Conservation (phyloP, 2,113 vertebrate genomes). For the Hyaena hyaena region DNA sequence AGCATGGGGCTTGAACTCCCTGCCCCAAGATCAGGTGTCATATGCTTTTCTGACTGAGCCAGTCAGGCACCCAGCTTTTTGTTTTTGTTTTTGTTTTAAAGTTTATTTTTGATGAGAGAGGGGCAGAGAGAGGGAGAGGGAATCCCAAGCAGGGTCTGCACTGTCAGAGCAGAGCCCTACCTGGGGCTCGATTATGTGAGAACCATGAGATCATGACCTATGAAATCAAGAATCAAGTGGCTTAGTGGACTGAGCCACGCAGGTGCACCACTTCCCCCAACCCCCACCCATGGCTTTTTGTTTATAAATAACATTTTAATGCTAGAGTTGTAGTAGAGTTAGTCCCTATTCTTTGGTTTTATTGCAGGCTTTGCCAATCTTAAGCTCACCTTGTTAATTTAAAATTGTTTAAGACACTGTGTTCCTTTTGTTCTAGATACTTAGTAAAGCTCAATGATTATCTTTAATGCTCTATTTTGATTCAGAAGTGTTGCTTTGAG, state of each 20-base stretch:
- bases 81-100: no score
- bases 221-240: no score
- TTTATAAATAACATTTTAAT: not conserved
- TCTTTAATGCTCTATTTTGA: conserved; percentile 8
- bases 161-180: no score
- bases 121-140: no score
- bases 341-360: not conserved
- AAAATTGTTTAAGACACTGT: conserved; percentile 29
- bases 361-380: not conserved
- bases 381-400: conserved; percentile 20
- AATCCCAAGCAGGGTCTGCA: no score
- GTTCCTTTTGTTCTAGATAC: not conserved
- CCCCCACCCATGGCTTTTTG: not conserved
- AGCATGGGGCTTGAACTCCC: not conserved
- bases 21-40: not conserved
- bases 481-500: not conserved
- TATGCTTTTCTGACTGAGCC: not conserved
- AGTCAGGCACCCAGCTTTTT: no score
- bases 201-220: no score
- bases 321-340: not conserved
- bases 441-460: not conserved
- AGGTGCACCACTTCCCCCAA: not conserved
- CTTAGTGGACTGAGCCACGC: no score
- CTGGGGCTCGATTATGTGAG: no score
- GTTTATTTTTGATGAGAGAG: no score